These are phyloP conservation scores for Chymomyza costata DNA, from an alignment of 1,140 invertebrate species.

Conservation along the genomic window DNA sequence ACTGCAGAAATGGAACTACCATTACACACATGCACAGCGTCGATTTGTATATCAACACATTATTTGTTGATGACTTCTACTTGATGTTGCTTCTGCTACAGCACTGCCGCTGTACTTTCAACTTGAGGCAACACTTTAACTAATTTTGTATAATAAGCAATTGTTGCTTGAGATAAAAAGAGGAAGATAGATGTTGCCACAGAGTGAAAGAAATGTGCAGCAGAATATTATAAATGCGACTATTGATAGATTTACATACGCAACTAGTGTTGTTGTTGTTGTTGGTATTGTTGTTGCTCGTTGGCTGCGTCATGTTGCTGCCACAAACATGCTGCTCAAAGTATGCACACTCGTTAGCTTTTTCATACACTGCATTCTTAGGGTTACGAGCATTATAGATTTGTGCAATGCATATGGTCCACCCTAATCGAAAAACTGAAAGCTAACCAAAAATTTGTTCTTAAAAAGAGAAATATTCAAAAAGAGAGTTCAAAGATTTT, in stretches of 20 bases:
- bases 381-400: too few species aligned
- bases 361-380: too few species aligned
- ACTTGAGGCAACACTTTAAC: neutral
- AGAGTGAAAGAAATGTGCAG: constrained; percentile 15
- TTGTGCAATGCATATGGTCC: too few species aligned
- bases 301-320: too few species aligned
- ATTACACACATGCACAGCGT: neutral
- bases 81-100: constrained; percentile 18
- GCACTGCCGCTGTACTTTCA: constrained; percentile 13
- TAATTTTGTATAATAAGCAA: constrained; percentile 10
- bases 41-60: constrained; percentile 66
- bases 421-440: too few species aligned
- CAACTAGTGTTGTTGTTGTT: too few species aligned
- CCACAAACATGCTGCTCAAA: too few species aligned
- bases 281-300: too few species aligned
- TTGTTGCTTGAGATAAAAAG: neutral
- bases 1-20: constrained; percentile 1
- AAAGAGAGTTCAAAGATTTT: too few species aligned
- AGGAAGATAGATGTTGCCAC: neutral
- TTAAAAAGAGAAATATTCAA: too few species aligned
- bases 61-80: constrained; percentile 51
- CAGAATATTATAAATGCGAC: constrained; percentile 50
- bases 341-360: too few species aligned
- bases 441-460: too few species aligned
- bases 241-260: constrained; percentile 58